Base-by-base conservation (phyloP, 53 echinoderm and acorn worm genomes). In the Echinometra lucunter region DNA sequence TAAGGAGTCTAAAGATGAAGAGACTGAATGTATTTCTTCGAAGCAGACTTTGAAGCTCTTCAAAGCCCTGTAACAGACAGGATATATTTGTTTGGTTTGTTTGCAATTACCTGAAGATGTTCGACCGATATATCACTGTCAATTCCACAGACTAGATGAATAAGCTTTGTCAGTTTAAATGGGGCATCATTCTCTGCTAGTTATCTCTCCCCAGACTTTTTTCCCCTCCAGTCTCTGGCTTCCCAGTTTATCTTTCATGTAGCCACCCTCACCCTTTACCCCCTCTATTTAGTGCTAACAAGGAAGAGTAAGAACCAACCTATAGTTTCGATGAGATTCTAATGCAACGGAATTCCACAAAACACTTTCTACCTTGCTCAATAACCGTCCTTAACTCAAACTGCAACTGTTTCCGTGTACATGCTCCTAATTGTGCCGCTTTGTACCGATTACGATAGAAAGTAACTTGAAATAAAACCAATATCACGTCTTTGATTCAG, bases 21-120 rank as follows among this genome's bases (percentile, higher is more conserved):
- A 88, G 55, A 88, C 35, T 15, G 8, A 32, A 53, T 28, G 55
- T 55, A 57, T 88, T 55, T 12, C 21, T 78, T 18, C 38, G 0
- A 5, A 53, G 56, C 56, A 56, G 88, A 88, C 55, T 90, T 90
- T 90, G 90, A 90, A 37, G 58, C 38, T 58, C 90, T 90, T 60
- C 42, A 90, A 28, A 56, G 72, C 72, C 45, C 45, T 92, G 28
- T 44, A 45, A 70, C 44, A 70, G 72, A 92, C 72, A 47, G 72
- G 92, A 92, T 67, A 70, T 45, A 92, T 92, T 92, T 92, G 92
- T 92, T 92, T 67, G 67, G 67, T 70, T 92, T 92, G 92, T 92
- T 92, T 70, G 92, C 69, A 92, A 70, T 67, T 92, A 92, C 67
- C 44, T 70, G 92, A 44, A 70, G 92, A 92, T 92, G 92, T 70